These are phyloP conservation scores for Neopelma chrysocephalum DNA, from an alignment of 2,797 vertebrate genomes.

Conservation along the genomic window DNA sequence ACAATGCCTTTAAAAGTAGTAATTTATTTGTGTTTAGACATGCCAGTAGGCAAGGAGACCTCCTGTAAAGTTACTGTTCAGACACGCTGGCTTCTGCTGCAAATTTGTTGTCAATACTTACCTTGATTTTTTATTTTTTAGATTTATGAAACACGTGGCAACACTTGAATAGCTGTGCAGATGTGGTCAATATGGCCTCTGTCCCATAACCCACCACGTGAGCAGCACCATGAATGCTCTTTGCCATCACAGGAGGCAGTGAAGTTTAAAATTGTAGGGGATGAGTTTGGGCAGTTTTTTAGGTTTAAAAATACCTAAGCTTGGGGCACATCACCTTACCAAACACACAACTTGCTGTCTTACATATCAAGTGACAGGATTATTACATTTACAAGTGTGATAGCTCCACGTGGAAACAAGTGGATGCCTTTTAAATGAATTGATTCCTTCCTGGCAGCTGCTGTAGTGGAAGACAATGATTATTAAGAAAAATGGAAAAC, in stretches of 20 bases:
- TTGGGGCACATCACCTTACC: not conserved
- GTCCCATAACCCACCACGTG: not conserved
- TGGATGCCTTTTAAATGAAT: not conserved
- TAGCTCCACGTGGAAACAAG: not conserved
- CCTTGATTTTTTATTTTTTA: not conserved
- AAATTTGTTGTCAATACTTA: not conserved
- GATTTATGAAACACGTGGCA: not conserved
- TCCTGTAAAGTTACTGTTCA: not conserved
- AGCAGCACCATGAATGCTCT: not conserved
- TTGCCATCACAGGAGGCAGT: not conserved
- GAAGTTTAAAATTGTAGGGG: not conserved
- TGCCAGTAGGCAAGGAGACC: not conserved
- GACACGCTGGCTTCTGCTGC: not conserved
- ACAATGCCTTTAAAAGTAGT: not conserved
- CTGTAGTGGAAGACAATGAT: not conserved
- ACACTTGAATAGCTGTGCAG: not conserved
- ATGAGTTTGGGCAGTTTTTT: not conserved
- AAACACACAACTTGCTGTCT: not conserved
- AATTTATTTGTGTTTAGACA: not conserved
- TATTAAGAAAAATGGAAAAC: not conserved
- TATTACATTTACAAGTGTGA: not conserved
- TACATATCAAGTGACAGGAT: not conserved
- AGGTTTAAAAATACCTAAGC: not conserved
- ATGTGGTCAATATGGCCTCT: not conserved
- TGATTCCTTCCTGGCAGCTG: constrained; percentile 6